Conservation (phyloP, 2,113 vertebrate genomes). For the Cinclus mexicanus region DNA sequence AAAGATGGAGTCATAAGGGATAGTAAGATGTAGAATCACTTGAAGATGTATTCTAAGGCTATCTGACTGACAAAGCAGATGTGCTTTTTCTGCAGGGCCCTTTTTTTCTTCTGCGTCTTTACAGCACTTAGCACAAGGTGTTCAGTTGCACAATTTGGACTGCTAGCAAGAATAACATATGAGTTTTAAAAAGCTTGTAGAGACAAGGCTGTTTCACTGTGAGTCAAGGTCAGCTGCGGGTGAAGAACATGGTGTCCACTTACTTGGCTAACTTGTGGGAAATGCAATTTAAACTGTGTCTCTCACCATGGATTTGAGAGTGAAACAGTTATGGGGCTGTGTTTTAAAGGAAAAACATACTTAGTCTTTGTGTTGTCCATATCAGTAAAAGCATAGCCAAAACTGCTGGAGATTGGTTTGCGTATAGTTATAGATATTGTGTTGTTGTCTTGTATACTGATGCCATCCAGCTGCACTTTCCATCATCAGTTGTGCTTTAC, state of each 20-base stretch:
- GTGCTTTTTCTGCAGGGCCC: not conserved
- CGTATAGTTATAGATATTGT: not conserved
- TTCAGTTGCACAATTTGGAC: not conserved
- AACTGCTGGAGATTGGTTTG: not conserved
- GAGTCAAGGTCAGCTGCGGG: not conserved
- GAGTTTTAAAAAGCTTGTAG: not conserved
- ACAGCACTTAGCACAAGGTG: not conserved
- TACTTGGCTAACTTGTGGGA: not conserved
- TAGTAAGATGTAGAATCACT: not conserved
- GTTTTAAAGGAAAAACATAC: not conserved
- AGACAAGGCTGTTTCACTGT: not conserved
- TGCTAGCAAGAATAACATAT: not conserved
- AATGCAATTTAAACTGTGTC: not conserved
- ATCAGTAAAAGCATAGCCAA: not conserved
- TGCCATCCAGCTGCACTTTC: not conserved
- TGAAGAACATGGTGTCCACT: not conserved
- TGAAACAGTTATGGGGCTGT: not conserved
- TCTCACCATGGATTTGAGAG: not conserved
- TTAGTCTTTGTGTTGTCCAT: not conserved
- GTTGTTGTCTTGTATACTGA: not conserved
- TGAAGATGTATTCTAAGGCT: not conserved
- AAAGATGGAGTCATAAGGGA: not conserved
- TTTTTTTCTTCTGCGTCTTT: not conserved
- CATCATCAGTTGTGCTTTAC: not conserved
- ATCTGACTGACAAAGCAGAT: conserved; percentile 5